Evolutionary conservation across 2,797 vertebrate genomes (phyloP).

Genomic region (Acropternis orthonyx): DNA sequence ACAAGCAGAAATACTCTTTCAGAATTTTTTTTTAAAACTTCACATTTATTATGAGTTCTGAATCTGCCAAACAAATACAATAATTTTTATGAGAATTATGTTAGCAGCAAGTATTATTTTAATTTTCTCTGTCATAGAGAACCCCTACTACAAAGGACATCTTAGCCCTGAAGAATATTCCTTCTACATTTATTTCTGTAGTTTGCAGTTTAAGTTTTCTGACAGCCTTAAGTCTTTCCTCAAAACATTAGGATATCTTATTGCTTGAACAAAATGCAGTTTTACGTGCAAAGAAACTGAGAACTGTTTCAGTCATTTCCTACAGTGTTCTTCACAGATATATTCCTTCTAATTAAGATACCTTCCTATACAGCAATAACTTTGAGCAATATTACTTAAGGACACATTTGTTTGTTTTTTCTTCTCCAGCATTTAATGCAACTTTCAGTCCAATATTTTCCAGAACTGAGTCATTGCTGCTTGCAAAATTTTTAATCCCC

Average conservation of each 20-base stretch:
- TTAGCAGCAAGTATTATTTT: neutral
- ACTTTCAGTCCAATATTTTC: neutral
- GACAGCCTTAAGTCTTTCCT: neutral
- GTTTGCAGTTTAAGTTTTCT: neutral
- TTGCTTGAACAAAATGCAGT: neutral
- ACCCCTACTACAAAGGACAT: neutral
- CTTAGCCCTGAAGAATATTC: neutral
- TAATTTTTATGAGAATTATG: neutral
- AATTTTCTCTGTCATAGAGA: neutral
- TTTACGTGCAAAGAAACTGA: neutral
- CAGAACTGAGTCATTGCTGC: neutral
- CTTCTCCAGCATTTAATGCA: neutral
- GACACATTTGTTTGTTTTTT: neutral
- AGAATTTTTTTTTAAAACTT: neutral
- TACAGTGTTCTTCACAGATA: neutral
- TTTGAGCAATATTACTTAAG: neutral
- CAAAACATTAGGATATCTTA: neutral
- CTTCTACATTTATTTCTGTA: neutral
- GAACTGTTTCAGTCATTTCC: neutral
- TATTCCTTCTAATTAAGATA: neutral
- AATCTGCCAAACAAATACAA: neutral
- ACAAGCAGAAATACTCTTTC: neutral
- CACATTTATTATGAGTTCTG: neutral
- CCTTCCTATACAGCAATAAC: neutral
- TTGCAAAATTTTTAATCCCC: neutral